Evolutionary conservation across 2,797 vertebrate species (phyloP), one percentile per base, ranked within the genome.

Genomic region (Falco rusticolus): DNA sequence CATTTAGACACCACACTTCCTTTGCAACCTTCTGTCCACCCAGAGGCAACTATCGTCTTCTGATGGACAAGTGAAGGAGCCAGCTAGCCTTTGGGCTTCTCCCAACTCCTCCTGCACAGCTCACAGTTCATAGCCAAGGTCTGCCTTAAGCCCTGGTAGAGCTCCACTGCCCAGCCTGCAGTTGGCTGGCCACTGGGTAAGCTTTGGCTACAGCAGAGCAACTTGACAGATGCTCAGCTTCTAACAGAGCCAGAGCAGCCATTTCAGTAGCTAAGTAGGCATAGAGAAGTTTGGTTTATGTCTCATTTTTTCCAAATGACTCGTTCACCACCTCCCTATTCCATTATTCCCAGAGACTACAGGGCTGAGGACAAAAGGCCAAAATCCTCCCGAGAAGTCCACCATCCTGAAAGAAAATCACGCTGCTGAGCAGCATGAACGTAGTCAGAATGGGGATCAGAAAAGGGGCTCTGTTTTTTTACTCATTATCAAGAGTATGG

Each of bases 301-400:
- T 75, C 60, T 90, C 24, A 75, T 92, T 83, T 93, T 48, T 87
- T 85, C 60, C 81, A 93, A 89, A 92, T 76, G 21, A 63, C 47
- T 84, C 2, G 3, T 79, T 43, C 25, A 82, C 51, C 16, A 59
- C 28, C 43, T 90, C 79, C 8, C 10, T 70, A 26, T 63, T 92
- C 33, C 56, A 51, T 90, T 90, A 37, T 72, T 93, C 25, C 20
- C 64, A 87, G 24, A 87, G 28, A 75, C 33, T 80, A 31, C 26
- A 54, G 48, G 47, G 33, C 20, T 76, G 41, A 21, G 37, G 65
- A 59, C 43, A 24, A 90, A 88, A 41, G 47, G 34, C 22, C 56
- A 88, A 84, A 94, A 64, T 16, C 9, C 12, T 57, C 83, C 71
- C 57, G 87, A 90, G 57, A 41, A 65, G 50, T 29, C 64, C 39